Evolutionary conservation across 2,797 vertebrate species (phyloP), one percentile per base, ranked within the genome.

Genomic region (Arvicola amphibius): DNA sequence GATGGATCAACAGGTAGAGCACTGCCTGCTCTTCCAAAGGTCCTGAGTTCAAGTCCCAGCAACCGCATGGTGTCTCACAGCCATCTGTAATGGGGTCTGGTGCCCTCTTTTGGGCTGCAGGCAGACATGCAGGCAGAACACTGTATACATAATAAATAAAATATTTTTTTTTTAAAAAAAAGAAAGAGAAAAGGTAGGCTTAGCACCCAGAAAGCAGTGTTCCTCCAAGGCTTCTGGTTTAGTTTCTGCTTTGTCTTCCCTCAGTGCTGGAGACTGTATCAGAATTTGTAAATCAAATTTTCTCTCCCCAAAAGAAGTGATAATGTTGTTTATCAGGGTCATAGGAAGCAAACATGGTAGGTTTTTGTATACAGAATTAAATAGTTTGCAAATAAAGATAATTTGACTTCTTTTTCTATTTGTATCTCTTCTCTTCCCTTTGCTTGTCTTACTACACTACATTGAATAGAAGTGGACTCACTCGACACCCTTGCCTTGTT

Each of bases 301-400:
- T 6, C 0, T 7, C 10, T 17, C 16, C 16, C 1, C 2, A 2
- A 17, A 40, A 29, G 12, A 12, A 43, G 17, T 81, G 27, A 40
- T 32, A 46, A 32, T 13, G 59, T 56, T 61, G 56, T 32, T 83
- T 63, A 32, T 83, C 37, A 61, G 7, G 40, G 74, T 51, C 51
- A 25, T 25, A 23, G 48, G 13, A 79, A 34, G 21, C 19, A 56
- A 43, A 37, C 23, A 40, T 0, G 9, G 43, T 19, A 84, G 37
- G 17, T 9, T 63, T 5, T 83, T 56, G 43, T 63, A 40, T 67
- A 14, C 43, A 85, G 61, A 48, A n/a, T 43, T n/a, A 67, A 14
- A 48, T 25, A 19, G 53, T 14, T 6, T n/a, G 21, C 3, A 78
- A n/a, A 53, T 78, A 53, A 43, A 2, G 48, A n/a, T 53, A 53